Evolutionary conservation across 2,797 vertebrate genomes (phyloP).

Genomic region (Rhabdomys pumilio): DNA sequence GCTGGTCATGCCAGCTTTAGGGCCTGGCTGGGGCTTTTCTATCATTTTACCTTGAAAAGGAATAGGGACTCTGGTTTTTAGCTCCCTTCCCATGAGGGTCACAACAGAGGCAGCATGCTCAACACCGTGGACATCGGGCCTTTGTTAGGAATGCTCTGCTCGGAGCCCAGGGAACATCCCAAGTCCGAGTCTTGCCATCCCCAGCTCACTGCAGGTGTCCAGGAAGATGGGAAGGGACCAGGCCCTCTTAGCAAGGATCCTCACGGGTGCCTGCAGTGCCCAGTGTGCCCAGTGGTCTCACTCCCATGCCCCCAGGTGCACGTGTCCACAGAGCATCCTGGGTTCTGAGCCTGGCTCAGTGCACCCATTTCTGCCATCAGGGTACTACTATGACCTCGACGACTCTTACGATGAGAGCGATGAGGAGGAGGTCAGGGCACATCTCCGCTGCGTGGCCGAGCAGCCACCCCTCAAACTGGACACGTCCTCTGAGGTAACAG

Average conservation of each 20-base stretch:
- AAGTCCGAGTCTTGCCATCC: no score
- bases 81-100: background rate
- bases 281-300: background rate
- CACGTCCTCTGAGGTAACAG: constrained; percentile 95
- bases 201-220: background rate
- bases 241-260: background rate
- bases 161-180: background rate
- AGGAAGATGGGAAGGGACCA: background rate
- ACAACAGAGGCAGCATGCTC: background rate
- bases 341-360: background rate
- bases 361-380: constrained; percentile 84
- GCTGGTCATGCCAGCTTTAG: background rate
- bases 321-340: fast-evolving
- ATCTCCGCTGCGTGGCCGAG: constrained; percentile 96
- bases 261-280: background rate
- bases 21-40: no score
- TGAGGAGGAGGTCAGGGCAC: constrained; percentile 97
- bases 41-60: background rate
- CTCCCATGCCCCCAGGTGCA: fast-evolving
- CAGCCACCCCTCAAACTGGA: constrained; percentile 98
- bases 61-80: no score
- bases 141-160: background rate
- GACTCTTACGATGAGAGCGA: constrained; percentile 99
- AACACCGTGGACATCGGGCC: background rate
- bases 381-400: constrained; percentile 98